These are phyloP conservation scores for Melangyna quadrimaculata DNA, from an alignment of 2,888 invertebrate genomes.

Conservation along the genomic window DNA sequence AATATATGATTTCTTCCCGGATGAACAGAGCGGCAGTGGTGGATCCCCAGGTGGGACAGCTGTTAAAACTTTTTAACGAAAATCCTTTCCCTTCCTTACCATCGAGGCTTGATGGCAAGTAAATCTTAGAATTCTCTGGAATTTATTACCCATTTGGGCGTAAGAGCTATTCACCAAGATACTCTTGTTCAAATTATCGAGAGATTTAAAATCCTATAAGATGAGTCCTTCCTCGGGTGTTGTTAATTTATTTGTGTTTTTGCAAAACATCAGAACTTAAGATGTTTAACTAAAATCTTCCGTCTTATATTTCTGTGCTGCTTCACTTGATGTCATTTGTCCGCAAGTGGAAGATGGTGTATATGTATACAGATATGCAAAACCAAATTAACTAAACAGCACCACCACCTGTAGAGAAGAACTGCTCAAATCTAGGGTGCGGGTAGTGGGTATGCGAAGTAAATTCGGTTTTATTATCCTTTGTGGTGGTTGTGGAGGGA, in stretches of 20 bases:
- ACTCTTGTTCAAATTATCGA: slow-evolving; percentile 59
- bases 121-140: neutral
- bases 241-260: slow-evolving; percentile 56
- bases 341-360: slow-evolving; percentile 44
- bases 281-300: neutral
- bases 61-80: slow-evolving; percentile 2
- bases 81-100: neutral
- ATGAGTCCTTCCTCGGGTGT: slow-evolving; percentile 1
- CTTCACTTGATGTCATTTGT: slow-evolving; percentile 52
- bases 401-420: slow-evolving; percentile 28
- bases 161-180: slow-evolving; percentile 42
- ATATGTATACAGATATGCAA: slow-evolving; percentile 4
- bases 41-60: slow-evolving; percentile 7
- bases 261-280: slow-evolving; percentile 8
- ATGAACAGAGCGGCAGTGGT: neutral
- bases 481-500: neutral
- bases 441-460: too few species aligned
- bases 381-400: slow-evolving; percentile 42
- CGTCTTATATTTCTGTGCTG: neutral
- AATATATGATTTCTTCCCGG: slow-evolving; percentile 40
- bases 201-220: slow-evolving; percentile 54
- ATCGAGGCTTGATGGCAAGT: too few species aligned
- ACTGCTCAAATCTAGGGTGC: neutral
- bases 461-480: neutral
- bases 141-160: slow-evolving; percentile 37